These are phyloP conservation scores for Calameuta filiformis DNA, from an alignment of 2,888 invertebrate species.

Conservation along the genomic window DNA sequence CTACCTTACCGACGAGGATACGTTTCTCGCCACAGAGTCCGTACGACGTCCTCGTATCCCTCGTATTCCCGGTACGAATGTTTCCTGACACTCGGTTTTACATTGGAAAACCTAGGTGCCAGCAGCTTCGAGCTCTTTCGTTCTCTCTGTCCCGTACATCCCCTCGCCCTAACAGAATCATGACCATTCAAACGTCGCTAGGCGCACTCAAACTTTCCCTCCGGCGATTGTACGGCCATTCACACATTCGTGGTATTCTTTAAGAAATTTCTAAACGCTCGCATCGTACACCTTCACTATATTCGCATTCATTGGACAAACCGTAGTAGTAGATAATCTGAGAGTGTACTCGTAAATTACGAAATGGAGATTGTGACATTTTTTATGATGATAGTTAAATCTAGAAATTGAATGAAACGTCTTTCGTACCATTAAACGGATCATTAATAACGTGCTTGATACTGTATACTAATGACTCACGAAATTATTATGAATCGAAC, in stretches of 20 bases:
- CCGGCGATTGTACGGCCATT: neutral
- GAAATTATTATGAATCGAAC: neutral
- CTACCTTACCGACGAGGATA: neutral
- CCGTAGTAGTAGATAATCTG: neutral
- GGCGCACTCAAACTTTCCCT: neutral
- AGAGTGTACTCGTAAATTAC: neutral
- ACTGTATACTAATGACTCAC: neutral
- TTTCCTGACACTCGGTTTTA: neutral
- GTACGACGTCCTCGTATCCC: neutral
- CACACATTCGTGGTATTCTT: neutral
- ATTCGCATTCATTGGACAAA: neutral
- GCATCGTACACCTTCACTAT: neutral
- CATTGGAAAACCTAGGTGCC: neutral
- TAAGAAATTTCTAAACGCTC: neutral
- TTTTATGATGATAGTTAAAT: neutral
- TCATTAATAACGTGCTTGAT: neutral
- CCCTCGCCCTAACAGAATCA: neutral
- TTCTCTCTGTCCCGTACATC: neutral
- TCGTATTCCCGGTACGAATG: neutral
- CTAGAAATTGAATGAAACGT: neutral
- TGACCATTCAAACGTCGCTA: neutral
- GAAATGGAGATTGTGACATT: neutral
- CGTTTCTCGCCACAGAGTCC: neutral
- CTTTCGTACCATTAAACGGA: neutral
- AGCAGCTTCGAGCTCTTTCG: neutral